Base-by-base conservation (phyloP, 2,113 vertebrate species). In the Cheirogaleus medius region DNA sequence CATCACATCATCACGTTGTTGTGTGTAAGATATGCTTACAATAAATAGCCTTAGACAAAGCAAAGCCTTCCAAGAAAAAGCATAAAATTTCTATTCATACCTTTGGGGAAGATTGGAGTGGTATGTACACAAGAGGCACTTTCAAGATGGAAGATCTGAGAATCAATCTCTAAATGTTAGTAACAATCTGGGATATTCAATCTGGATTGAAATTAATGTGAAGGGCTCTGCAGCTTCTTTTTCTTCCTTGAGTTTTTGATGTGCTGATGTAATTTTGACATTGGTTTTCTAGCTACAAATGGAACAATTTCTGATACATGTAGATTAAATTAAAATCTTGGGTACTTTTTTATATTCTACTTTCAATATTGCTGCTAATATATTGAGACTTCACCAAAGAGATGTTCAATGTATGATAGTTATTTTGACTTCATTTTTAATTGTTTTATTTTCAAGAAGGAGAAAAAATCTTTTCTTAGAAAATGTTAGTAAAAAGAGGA, bases 351-450 rank as follows among this genome's bases (percentile, higher is more conserved):
- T 56, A 97, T 90, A 93, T 96, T 68, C 71, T 81, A 54, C 63
- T 73, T 92, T 87, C 71, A 58, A 0, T 76, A 90, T 94, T 90
- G 93, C 83, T 96, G 71, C 95, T 92, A 76, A 98, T 91, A 97
- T 96, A 96, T 54, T 93, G 88, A 98, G 93, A 87, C 76, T 96
- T 98, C 96, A 90, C 85, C 88, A 42, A 97, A 87, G 91, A 97
- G 66, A 64, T 44, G 47, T n/a, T 52, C 44, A 44, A 0, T 64
- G 14, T 58, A 52, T 29, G 27, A 8, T 56, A 58, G 23, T 71
- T 86, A 91, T 37, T 42, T 64, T 73, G 37, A 89, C 60, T 42
- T 83, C 63, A 54, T 66, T 87, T 95, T 97, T 83, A 63, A 52
- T 95, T 96, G 81, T 89, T 97, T 96, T 91, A 78, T 82, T 98